Conservation (phyloP, 1,140 invertebrate species). For the Temnothorax curvispinosus region DNA sequence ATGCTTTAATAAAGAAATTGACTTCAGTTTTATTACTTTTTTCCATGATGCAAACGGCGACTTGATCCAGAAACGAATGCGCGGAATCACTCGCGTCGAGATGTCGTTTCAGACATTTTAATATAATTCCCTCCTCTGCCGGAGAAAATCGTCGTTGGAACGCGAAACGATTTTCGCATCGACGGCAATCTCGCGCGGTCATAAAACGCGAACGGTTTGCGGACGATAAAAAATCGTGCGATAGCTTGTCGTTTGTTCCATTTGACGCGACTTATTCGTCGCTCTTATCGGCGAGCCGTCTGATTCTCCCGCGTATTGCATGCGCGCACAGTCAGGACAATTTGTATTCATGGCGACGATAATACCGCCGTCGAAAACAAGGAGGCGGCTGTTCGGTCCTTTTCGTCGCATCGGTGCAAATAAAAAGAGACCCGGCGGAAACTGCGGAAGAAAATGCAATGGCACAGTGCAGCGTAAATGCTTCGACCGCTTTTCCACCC, state of each 20-base stretch:
- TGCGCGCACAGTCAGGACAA: not conserved
- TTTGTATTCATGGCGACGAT: constrained; percentile 47
- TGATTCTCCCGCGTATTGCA: not conserved
- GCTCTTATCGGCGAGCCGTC: not conserved
- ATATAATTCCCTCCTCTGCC: not conserved
- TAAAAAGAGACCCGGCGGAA: not conserved
- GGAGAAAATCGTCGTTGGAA: not conserved
- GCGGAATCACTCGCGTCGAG: not conserved
- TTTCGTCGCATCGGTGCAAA: not conserved
- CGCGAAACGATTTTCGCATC: constrained; percentile 1
- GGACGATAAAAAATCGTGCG: constrained; percentile 2
- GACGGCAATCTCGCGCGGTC: not conserved
- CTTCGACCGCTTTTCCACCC: constrained; percentile 9
- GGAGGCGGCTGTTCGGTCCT: not conserved
- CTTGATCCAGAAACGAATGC: not conserved
- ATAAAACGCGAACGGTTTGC: constrained; percentile 27
- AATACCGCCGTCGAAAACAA: constrained; percentile 24
- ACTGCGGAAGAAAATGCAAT: not conserved
- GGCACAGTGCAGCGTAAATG: constrained; percentile 5
- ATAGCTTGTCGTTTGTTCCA: constrained; percentile 1
- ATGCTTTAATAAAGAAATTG: not conserved
- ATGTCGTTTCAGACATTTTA: not conserved
- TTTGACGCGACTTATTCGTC: constrained; percentile 16
- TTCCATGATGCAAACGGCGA: not conserved
- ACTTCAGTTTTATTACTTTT: not conserved